Evolutionary conservation across 2,113 vertebrate species (phyloP), one percentile per base, ranked within the genome.

Genomic region (Colaptes auratus): DNA sequence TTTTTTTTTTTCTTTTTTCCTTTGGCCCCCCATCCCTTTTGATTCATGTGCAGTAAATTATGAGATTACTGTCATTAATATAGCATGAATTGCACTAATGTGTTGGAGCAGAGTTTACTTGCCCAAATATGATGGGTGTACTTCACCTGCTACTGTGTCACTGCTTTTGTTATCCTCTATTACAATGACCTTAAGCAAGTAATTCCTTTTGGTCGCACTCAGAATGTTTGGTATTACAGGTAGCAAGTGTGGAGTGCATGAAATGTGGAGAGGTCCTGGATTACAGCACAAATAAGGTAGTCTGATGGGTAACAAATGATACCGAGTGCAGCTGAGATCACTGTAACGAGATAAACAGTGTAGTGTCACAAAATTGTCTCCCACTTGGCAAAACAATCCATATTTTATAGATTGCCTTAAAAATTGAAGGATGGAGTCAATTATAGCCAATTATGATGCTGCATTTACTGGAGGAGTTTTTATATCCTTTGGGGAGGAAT

Each of bases 371-470:
- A 93, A 97, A 96, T 97, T 97, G 96, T 97, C 95, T 98, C 95
- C 92, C 92, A 89, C 91, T 96, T 98, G 97, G 97, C 92, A 97
- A 92, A 98, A 95, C 76, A 94, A 97, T 97, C 96, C 95, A 96
- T 97, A 97, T 97, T 97, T 97, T 98, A 97, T 97, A 93, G 97
- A 97, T 97, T 97, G 84, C 91, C 96, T 97, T 95, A 97, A 97
- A 98, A 98, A 98, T 97, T 97, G 97, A 97, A 97, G 97, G 95
- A 96, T 96, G 83, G 94, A 96, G 96, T 97, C 96, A 97, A 97
- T 98, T 98, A 98, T 92, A 97, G 88, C 92, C 97, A 97, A 97
- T 98, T 97, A 97, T 96, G 95, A 97, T 96, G 96, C 95, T 96
- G 83, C 96, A 88, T 97, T 96, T 96, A 91, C 96, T 90, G 60